Percentiles rank a stretch among this genome's conserved stretches.
phyloP scores from a whole-genome alignment of 1,140 invertebrate genomes.

The Bombus sylvicola region DNA sequence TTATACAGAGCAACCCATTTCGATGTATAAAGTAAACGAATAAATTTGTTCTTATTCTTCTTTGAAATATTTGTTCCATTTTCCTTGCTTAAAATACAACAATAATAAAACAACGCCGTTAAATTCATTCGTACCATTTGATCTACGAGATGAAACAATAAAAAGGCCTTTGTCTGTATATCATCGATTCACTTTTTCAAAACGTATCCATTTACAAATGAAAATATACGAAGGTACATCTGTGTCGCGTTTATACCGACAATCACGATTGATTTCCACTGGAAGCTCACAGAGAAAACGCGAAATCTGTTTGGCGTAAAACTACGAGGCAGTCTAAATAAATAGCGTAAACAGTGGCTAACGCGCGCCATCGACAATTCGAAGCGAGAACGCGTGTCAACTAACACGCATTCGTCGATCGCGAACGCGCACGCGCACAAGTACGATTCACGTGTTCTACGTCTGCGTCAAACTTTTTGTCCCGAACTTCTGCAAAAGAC shows the following conservation, averaged over 20 bases:
- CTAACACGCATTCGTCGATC: background rate
- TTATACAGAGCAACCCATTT: background rate
- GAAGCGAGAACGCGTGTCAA: constrained; percentile 9
- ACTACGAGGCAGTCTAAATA: constrained; percentile 2
- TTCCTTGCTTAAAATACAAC: background rate
- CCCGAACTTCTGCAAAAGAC: background rate
- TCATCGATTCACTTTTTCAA: background rate
- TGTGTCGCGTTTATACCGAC: background rate
- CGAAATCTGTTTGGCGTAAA: background rate
- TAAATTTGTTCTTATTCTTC: background rate
- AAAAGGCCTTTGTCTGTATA: background rate
- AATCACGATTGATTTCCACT: background rate
- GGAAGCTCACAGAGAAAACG: background rate
- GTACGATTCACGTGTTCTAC: background rate
- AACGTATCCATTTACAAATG: constrained; percentile 20
- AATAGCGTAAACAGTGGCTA: constrained; percentile 17
- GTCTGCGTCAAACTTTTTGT: background rate
- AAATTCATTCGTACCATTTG: background rate
- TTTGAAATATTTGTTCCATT: background rate
- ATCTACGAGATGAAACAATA: background rate
- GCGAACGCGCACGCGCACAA: background rate
- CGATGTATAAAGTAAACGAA: background rate
- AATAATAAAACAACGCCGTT: background rate
- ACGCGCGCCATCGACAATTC: background rate
- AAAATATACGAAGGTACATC: background rate